Conservation (phyloP, 2,888 invertebrate species). For the Didymodactylos carnosus region DNA sequence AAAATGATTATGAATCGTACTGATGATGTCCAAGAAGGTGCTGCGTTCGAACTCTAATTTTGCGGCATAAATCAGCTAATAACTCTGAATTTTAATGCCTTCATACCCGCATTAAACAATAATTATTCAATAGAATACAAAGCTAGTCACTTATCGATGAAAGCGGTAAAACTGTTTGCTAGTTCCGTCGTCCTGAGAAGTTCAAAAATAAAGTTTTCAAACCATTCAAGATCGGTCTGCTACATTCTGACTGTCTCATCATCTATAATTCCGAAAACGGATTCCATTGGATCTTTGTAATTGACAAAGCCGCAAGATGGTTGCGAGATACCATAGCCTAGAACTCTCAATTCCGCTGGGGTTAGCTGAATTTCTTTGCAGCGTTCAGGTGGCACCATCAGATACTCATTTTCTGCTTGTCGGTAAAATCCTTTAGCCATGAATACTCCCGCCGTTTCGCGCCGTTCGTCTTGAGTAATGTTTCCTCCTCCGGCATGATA, state of each 20-base stretch:
- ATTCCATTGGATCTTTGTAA: background rate
- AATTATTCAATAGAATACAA: too few species aligned
- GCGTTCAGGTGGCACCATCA: background rate
- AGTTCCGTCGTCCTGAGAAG: too few species aligned
- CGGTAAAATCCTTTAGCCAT: background rate
- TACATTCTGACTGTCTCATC: background rate
- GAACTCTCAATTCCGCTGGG: background rate
- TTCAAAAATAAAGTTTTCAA: too few species aligned
- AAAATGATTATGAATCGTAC: too few species aligned
- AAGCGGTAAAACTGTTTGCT: too few species aligned
- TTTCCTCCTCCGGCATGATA: background rate
- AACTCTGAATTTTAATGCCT: too few species aligned
- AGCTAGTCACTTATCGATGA: too few species aligned
- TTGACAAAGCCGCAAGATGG: background rate
- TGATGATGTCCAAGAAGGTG: too few species aligned
- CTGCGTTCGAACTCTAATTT: too few species aligned
- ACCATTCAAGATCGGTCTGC: too few species aligned
- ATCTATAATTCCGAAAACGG: background rate
- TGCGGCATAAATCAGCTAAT: too few species aligned
- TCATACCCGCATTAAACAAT: too few species aligned
- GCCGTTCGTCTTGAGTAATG: background rate
- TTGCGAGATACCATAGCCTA: background rate
- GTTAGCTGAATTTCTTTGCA: background rate
- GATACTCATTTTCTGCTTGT: background rate
- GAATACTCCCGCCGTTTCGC: background rate